Evolutionary conservation across 2,113 vertebrate genomes (phyloP), one percentile per base, ranked within the genome.

Genomic region (Nyctibius bracteatus): DNA sequence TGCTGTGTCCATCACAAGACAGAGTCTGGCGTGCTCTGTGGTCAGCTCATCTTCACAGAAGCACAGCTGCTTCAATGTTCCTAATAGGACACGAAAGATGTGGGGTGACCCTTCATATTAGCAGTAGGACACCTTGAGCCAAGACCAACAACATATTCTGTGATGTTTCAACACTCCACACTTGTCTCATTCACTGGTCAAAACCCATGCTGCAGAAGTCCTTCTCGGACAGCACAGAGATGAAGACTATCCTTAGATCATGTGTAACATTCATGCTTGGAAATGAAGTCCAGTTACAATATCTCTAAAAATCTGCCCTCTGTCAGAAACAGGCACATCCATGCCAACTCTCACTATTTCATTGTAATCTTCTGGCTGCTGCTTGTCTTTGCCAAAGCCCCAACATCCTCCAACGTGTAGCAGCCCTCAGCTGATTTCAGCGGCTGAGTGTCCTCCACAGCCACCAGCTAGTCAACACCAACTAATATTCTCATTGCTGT

Each of bases 331-430:
- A 52, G 9, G 5, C 18, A 39, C 9, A 24, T 31, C 35, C 20
- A 17, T 43, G 18, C 18, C 3, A 1, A 22, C 9, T 68, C 14
- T 28, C 27, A 57, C 20, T 1, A 44, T 28, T 68, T 61, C 58
- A 46, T 13, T 66, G 8, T 10, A 84, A 68, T 28, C 7, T 2
- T 61, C 61, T 51, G 6, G 44, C 39, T 24, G 14, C 10, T 58
- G 72, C 9, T 0, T 14, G 23, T 9, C 49, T 90, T 80, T 70
- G 8, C 30, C 72, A 66, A 78, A 87, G n/a, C 21, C 44, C n/a
- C 37, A 23, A 0, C 9, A 54, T 4, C 28, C 13, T 46, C 16
- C 11, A 41, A 65, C 20, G 31, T 0, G 0, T 7, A 58, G 51
- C 37, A 93, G 30, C 24, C 31, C 37, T 13, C 46, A 65, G 28